Base-by-base conservation (phyloP, 2,888 invertebrate genomes). In the Troides helena region DNA sequence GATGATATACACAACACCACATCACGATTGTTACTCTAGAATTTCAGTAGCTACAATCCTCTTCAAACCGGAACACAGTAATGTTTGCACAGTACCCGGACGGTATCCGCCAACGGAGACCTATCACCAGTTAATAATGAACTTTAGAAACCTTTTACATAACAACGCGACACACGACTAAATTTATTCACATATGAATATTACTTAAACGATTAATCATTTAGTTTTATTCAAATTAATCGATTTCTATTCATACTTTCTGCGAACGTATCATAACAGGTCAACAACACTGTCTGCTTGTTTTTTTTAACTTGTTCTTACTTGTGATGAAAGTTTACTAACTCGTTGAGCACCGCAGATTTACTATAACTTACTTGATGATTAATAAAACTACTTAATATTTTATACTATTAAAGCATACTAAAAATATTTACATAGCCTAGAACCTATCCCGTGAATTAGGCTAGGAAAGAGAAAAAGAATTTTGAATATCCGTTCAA, bases 191-290 rank as follows among this genome's bases (percentile, higher is more conserved):
- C 53, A 53, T 53, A 53, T 53, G 18, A 18, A 6, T 53, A n/a
- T n/a, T 53, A 30, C 5, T 30, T 30, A n/a, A 53, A 53, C 6
- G 6, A 46, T 46, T 53, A 10, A 58, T 58, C 58, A 6, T n/a
- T 58, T 58, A 25, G n/a, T 58, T 25, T 25, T 58, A 58, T 58
- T 23, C 58, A 58, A n/a, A 21, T 18, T 12, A 58, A 58, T 58
- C 25, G 58, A 58, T 58, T 23, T 58, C 58, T 58, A 58, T 25
- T 23, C 58, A 23, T 12, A 58, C 58, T 58, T 58, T 23, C 58
- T 58, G 58, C n/a, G 6, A 14, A n/a, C 58, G 58, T 25, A 58
- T 58, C 25, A 17, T 14, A 25, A 58, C 25, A 25, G 25, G 25
- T 58, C 25, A 23, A 17, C 18, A 17, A 14, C 46, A 46, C 46